Conservation (phyloP, 2,797 vertebrate species). For the Hippoglossus hippoglossus region DNA sequence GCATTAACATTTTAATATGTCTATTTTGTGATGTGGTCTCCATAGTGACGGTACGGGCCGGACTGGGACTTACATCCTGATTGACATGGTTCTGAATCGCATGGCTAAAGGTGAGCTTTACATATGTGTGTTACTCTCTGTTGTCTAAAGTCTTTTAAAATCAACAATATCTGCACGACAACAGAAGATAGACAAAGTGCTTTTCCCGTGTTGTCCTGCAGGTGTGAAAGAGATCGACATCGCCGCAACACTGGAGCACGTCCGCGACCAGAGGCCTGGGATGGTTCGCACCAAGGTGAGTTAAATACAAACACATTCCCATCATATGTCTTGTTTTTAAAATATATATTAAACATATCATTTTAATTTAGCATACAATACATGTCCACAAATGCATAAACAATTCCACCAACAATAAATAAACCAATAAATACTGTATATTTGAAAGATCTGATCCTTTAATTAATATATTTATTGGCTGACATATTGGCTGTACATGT, state of each 20-base stretch:
- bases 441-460: too few species aligned
- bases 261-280: slow-evolving; percentile 94
- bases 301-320: neutral
- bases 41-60: slow-evolving; percentile 93
- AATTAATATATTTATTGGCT: too few species aligned
- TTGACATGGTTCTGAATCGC: slow-evolving; percentile 97
- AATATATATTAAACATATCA: too few species aligned
- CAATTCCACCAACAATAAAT: too few species aligned
- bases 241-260: slow-evolving; percentile 94
- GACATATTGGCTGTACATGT: too few species aligned
- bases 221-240: slow-evolving; percentile 99
- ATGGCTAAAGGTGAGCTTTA: slow-evolving; percentile 93
- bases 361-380: too few species aligned
- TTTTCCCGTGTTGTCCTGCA: slow-evolving; percentile 54
- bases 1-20: neutral
- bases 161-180: neutral
- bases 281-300: slow-evolving; percentile 96
- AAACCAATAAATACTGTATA: too few species aligned
- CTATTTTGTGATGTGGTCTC: slow-evolving; percentile 28
- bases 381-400: too few species aligned
- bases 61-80: slow-evolving; percentile 94
- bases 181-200: neutral
- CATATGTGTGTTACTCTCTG: neutral
- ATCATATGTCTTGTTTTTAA: too few species aligned
- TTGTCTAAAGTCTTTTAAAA: neutral